Percentiles rank a stretch among this genome's conserved stretches.
phyloP scores from a whole-genome alignment of 2,888 invertebrate species.

The Drosophila sordidula region DNA sequence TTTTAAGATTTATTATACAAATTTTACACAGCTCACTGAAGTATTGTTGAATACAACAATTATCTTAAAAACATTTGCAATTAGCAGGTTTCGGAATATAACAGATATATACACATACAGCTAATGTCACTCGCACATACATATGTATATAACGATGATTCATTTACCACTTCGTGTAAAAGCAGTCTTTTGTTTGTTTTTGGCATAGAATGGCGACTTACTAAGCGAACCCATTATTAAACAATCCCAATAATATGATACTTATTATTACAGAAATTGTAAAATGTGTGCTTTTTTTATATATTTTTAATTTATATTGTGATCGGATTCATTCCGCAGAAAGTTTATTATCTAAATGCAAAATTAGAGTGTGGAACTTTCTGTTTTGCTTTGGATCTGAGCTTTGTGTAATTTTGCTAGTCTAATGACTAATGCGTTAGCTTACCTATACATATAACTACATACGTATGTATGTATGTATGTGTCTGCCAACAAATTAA shows the following conservation, averaged over 20 bases:
- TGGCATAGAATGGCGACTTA: background rate
- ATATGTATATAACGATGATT: constrained; percentile 48
- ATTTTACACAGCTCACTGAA: constrained; percentile 26
- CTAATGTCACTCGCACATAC: background rate
- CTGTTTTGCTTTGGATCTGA: background rate
- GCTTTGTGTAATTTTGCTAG: constrained; percentile 1
- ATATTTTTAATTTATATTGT: constrained; percentile 40
- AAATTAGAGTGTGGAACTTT: constrained; percentile 10
- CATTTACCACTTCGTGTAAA: constrained; percentile 44
- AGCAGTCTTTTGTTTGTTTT: constrained; percentile 26
- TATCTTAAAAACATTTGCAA: constrained; percentile 47
- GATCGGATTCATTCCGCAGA: background rate
- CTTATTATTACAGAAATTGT: background rate
- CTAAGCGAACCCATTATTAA: constrained; percentile 24
- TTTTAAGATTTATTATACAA: background rate
- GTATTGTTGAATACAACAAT: constrained; percentile 40
- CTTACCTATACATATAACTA: constrained; percentile 16
- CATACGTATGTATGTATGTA: constrained; percentile 25
- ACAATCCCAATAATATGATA: constrained; percentile 11
- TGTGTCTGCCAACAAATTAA: constrained; percentile 17
- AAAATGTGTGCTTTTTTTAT: constrained; percentile 12
- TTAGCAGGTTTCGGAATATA: constrained; percentile 40
- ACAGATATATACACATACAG: constrained; percentile 22
- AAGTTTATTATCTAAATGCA: constrained; percentile 23
- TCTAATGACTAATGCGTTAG: constrained; percentile 48